Base-by-base conservation (phyloP, 2,888 invertebrate species). In the Cantharis nigra region DNA sequence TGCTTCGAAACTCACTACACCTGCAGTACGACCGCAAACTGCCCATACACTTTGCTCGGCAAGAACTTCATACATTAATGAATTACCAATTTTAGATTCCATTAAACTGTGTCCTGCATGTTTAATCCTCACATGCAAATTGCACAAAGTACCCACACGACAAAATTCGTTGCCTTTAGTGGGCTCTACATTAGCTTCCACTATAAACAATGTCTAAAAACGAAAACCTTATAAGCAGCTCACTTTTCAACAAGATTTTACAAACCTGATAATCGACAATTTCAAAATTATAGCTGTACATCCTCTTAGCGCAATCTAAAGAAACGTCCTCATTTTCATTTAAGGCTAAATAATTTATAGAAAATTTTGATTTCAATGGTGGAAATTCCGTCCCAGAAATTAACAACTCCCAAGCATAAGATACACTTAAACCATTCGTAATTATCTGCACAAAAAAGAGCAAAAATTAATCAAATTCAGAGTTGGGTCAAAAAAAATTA, bases 1-100 rank as follows among this genome's bases (percentile, higher is more conserved):
- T 2, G 80, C 78, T 70, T 86, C 87, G 76, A 89, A 89, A 5
- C 89, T 89, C 5, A 91, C 88, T 20, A 91, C 90, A 91, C 97
- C 97, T 83, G 97, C 96, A 28, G 97, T 96, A 74, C 96, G 91
- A 2, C 97, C 97, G 84, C 96, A 94, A 26, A 98, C 95, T 0
- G 97, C 97, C 98, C 98, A 98, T 91, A 96, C 93, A 49, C 94
- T 94, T 86, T 96, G 96, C 88, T 98, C 98, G 13, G 96, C 96
- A 71, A 97, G 89, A 10, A 98, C 97, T 89, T 98, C 97, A 87
- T 98, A 98, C 96, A 98, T 97, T 0, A 98, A 91, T 5, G 93
- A 93, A 16, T 90, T 91, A n/a, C 82, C 85, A 83, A 71, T 82
- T 81, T 23, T 80, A 64, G 4, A 79, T 77, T 49, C 76, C 67